These are phyloP conservation scores for Diplogasteroides magnus DNA, from an alignment of 1,140 invertebrate species.

Conservation along the genomic window DNA sequence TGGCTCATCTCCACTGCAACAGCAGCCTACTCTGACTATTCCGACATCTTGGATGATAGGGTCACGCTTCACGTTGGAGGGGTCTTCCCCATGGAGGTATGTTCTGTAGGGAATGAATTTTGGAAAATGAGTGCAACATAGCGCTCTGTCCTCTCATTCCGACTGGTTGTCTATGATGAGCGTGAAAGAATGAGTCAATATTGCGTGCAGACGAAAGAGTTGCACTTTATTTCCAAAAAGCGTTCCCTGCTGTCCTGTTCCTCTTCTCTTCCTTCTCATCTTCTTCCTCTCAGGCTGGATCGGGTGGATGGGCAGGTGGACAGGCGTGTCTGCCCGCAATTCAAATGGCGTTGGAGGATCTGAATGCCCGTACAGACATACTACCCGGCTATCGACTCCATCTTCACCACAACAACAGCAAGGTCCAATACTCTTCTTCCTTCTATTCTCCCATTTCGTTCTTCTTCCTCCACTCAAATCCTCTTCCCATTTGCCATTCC, in stretches of 20 bases:
- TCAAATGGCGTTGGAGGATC: constrained; percentile 85
- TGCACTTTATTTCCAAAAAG: background rate
- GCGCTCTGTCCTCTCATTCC: no score
- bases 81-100: constrained; percentile 87
- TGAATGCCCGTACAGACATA: constrained; percentile 81
- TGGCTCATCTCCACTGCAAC: background rate
- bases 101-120: background rate
- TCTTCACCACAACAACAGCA: constrained; percentile 91
- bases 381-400: constrained; percentile 82
- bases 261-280: background rate
- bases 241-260: background rate
- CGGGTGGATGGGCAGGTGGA: constrained; percentile 66
- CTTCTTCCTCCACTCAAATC: background rate
- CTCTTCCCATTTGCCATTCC: background rate
- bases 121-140: no score
- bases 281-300: constrained; percentile 65
- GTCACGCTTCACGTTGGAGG: constrained; percentile 79
- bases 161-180: no score
- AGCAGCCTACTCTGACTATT: background rate
- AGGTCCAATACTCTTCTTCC: constrained; percentile 65
- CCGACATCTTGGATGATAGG: no score
- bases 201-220: background rate
- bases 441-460: background rate
- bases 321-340: constrained; percentile 71
- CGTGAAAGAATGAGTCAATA: no score